These are phyloP conservation scores for Chaenodraco wilsoni DNA, from an alignment of 2,797 vertebrate genomes.

Conservation along the genomic window DNA sequence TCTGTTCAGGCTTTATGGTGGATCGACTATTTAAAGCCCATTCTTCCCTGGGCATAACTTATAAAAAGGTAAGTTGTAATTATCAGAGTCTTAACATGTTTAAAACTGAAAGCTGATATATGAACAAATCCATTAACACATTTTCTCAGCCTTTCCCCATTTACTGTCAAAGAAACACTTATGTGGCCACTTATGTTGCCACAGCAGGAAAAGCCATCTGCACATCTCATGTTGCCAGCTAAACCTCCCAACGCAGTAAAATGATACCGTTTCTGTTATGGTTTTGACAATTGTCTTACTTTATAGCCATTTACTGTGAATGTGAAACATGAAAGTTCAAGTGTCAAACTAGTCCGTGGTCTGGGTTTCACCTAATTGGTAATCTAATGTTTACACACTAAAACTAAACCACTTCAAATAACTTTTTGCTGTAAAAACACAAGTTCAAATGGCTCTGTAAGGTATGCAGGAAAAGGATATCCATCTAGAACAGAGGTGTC, in stretches of 20 bases:
- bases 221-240: constrained; percentile 8
- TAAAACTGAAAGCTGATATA: neutral
- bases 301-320: neutral
- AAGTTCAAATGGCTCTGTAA: neutral
- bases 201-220: constrained; percentile 1
- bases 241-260: constrained; percentile 5
- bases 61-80: constrained; percentile 2
- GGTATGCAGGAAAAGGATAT: neutral
- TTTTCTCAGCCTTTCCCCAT: neutral
- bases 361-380: constrained; percentile 4
- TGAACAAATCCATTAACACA: neutral
- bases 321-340: neutral
- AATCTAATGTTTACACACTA: neutral
- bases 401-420: neutral
- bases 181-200: neutral
- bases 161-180: neutral
- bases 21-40: neutral
- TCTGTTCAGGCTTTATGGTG: constrained; percentile 2
- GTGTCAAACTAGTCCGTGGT: neutral
- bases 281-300: neutral
- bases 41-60: constrained; percentile 11
- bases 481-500: neutral
- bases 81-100: constrained; percentile 3
- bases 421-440: neutral
- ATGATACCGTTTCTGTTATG: neutral